Conservation (phyloP, 2,797 vertebrate genomes). For the Galagoides demidoff region DNA sequence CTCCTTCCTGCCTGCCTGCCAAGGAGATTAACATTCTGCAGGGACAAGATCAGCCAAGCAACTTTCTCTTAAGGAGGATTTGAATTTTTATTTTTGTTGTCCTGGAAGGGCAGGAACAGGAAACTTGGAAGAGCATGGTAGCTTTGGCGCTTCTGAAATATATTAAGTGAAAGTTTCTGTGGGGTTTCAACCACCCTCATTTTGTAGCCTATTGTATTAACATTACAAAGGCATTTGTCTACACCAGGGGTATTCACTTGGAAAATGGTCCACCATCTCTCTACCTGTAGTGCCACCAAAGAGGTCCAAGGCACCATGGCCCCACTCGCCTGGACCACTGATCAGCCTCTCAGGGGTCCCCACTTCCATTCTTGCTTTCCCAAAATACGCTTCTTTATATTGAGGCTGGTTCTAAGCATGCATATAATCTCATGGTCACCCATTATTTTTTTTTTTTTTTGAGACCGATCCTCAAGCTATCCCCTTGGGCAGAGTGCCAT, state of each 20-base stretch:
- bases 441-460: not conserved
- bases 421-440: not conserved
- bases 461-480: too few species aligned
- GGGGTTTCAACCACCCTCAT: not conserved
- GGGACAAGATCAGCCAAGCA: slow-evolving; percentile 12
- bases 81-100: not conserved
- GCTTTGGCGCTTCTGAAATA: not conserved
- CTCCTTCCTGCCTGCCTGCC: slow-evolving; percentile 19
- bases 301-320: too few species aligned
- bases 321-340: not conserved
- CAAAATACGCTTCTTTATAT: not conserved
- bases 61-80: slow-evolving; percentile 30
- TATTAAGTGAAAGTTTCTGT: not conserved
- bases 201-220: not conserved
- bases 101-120: not conserved
- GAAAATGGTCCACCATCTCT: not conserved
- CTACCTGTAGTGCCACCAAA: not conserved
- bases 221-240: not conserved
- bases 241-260: not conserved
- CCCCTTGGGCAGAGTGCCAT: too few species aligned
- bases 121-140: not conserved
- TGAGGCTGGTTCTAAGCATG: not conserved
- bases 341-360: not conserved
- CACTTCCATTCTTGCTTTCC: not conserved
- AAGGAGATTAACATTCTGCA: not conserved